Conservation (phyloP, 2,797 vertebrate species). For the Mustela erminea region DNA sequence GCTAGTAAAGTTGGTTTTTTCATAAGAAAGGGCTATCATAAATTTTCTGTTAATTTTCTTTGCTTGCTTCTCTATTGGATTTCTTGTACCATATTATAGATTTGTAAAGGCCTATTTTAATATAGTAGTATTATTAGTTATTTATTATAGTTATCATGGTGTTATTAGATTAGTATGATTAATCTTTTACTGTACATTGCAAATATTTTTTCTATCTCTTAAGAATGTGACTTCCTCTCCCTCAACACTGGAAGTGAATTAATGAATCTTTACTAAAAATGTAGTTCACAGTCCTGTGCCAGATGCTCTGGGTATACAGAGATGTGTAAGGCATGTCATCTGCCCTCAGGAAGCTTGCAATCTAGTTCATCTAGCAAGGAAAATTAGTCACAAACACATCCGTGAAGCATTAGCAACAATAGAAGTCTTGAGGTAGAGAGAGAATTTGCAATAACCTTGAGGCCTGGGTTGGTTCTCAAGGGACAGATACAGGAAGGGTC, state of each 20-base stretch:
- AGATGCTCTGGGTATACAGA: not conserved
- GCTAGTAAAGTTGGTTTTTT: not conserved
- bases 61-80: not conserved
- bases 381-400: not conserved
- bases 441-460: not conserved
- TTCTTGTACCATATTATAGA: not conserved
- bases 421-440: not conserved
- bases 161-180: not conserved
- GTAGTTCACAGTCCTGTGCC: not conserved
- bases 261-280: not conserved
- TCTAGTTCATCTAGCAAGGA: not conserved
- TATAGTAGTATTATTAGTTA: too few species aligned
- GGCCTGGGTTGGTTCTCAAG: not conserved
- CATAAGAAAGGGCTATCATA: not conserved
- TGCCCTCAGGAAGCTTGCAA: not conserved
- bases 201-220: conserved; percentile 3
- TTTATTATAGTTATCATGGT: too few species aligned
- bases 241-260: not conserved
- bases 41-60: not conserved
- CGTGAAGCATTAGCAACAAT: not conserved
- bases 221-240: not conserved
- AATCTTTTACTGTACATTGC: not conserved
- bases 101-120: not conserved
- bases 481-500: not conserved
- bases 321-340: not conserved